Conservation (phyloP, 2,113 vertebrate genomes). For the Erythrocebus patas region DNA sequence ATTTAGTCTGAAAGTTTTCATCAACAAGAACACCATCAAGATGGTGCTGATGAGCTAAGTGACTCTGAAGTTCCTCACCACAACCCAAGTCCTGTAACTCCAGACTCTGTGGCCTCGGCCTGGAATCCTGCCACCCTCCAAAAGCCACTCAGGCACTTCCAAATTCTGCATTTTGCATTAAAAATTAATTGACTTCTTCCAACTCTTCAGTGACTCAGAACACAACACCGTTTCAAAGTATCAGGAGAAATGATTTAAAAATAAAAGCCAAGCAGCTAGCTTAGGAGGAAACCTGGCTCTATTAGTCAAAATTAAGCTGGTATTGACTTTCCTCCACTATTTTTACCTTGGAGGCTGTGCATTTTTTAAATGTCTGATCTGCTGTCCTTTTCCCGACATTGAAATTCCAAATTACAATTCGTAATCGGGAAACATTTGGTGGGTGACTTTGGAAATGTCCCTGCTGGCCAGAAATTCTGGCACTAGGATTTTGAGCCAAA, state of each 20-base stretch:
- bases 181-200: conserved; percentile 69
- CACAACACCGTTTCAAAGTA: conserved; percentile 51
- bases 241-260: conserved; percentile 65
- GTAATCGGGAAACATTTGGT: conserved; percentile 27
- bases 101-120: not conserved
- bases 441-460: conserved; percentile 47
- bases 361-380: not conserved
- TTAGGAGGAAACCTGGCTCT: conserved; percentile 47
- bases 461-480: not conserved
- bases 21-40: not conserved
- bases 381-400: not conserved
- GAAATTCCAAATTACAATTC: not conserved
- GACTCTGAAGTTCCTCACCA: not conserved
- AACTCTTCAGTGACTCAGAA: conserved; percentile 35
- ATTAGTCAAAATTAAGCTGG: conserved; percentile 38
- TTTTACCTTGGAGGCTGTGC: conserved; percentile 20
- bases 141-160: not conserved
- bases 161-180: conserved; percentile 63
- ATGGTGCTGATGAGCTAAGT: not conserved
- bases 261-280: conserved; percentile 51
- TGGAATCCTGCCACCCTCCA: not conserved
- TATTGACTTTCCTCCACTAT: conserved; percentile 9
- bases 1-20: conserved; percentile 36
- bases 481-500: not conserved
- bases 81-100: not conserved